Percentiles rank a stretch among this genome's conserved stretches.
Conservation (phyloP, 2,888 invertebrate species). For the Thymelicus acteon region DNA sequence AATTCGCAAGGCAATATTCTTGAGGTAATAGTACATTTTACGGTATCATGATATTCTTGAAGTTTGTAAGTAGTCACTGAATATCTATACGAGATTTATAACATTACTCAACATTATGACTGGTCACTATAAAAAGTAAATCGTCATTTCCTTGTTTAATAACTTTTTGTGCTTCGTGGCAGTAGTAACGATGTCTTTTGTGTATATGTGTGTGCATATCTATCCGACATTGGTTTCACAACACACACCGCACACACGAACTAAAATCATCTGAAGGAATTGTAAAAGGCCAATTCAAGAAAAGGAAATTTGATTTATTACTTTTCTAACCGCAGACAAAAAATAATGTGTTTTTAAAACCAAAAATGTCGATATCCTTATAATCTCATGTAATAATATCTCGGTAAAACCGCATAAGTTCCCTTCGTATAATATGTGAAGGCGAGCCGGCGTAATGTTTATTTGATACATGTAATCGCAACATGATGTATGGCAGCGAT, state of each 20-base stretch:
- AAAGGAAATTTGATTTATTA: neutral
- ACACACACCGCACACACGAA: no score
- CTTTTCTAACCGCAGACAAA: constrained; percentile 11
- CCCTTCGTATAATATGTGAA: constrained; percentile 63
- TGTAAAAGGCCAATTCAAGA: no score
- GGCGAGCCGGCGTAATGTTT: constrained; percentile 75
- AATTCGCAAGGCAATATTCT: constrained; percentile 11
- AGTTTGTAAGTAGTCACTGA: neutral
- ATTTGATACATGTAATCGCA: constrained; percentile 82
- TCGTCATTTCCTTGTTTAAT: no score
- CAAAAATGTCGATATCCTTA: constrained; percentile 58
- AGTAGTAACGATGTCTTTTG: neutral
- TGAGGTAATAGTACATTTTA: constrained; percentile 5
- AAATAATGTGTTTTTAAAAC: constrained; percentile 26
- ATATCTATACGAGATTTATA: neutral
- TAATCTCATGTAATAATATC: constrained; percentile 47
- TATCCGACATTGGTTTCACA: no score
- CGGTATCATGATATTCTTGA: neutral
- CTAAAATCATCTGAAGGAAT: no score
- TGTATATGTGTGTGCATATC: no score
- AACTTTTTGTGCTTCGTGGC: neutral
- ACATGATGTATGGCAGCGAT: constrained; percentile 76
- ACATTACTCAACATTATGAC: neutral
- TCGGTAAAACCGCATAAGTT: constrained; percentile 57
- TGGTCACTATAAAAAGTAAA: no score